Percentiles rank a stretch among this genome's conserved stretches.
phyloP scores from a whole-genome alignment of 2,113 vertebrate species.

The Plecotus auritus region DNA sequence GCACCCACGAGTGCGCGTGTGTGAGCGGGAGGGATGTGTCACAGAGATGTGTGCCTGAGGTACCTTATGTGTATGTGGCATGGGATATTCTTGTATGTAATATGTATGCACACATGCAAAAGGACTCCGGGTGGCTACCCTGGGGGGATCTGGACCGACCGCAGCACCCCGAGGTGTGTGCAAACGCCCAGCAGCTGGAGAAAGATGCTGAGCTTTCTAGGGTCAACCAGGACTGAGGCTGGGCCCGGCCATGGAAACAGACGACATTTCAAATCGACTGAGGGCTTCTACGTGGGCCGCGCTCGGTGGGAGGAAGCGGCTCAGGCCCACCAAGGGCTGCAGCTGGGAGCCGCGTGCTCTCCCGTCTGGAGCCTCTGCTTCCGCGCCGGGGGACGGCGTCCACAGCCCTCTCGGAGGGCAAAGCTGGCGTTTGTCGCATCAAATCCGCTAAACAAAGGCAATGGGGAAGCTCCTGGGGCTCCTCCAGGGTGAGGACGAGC shows the following conservation, averaged over 20 bases:
- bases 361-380: background rate
- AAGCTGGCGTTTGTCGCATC: background rate
- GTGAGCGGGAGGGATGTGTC: background rate
- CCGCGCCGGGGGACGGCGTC: background rate
- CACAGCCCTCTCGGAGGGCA: background rate
- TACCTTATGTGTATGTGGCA: too few species aligned
- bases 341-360: background rate
- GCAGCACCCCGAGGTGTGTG: background rate
- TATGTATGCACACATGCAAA: accelerated
- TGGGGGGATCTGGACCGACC: background rate
- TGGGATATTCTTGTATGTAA: background rate
- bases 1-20: background rate
- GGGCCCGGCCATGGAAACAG: background rate
- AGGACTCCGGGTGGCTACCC: background rate
- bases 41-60: background rate
- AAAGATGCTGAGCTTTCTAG: background rate
- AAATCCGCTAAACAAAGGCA: background rate
- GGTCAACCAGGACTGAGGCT: background rate
- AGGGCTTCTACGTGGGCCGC: background rate
- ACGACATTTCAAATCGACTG: background rate
- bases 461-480: background rate
- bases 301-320: background rate
- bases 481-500: background rate
- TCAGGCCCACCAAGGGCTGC: background rate
- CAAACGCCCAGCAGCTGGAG: accelerated